phyloP scores from a whole-genome alignment of 2,113 vertebrate genomes.

The Microcebus griseorufus region DNA sequence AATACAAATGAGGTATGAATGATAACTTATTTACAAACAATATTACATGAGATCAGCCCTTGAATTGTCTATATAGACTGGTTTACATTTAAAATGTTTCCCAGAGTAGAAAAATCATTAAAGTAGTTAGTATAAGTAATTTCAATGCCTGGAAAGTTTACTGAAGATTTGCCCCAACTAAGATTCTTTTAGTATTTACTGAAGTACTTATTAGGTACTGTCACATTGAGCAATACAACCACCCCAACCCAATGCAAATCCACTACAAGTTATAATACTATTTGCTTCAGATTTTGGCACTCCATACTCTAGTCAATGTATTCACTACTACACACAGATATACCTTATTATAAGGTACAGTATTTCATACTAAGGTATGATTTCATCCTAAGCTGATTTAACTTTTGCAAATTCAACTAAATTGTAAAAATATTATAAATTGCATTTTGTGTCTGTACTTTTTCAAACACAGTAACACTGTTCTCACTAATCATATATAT shows the following conservation, averaged over 20 bases:
- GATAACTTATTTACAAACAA: constrained; percentile 27
- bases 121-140: neutral
- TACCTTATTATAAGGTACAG: neutral
- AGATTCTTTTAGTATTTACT: constrained; percentile 15
- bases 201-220: neutral
- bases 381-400: neutral
- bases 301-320: neutral
- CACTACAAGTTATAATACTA: neutral
- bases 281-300: neutral
- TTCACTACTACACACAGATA: neutral
- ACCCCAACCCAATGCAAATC: neutral
- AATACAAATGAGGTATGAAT: neutral
- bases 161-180: neutral
- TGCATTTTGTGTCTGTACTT: neutral
- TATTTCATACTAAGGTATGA: neutral
- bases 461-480: neutral
- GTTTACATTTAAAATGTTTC: constrained; percentile 55
- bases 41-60: neutral
- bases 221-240: constrained; percentile 4
- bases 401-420: neutral
- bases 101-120: constrained; percentile 21
- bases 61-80: neutral
- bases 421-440: neutral
- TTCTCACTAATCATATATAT: neutral
- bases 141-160: constrained; percentile 2